Percentiles rank a stretch among this genome's conserved stretches.
Conservation (phyloP, 2,888 invertebrate species). For the Cataglyphis altisquamis region DNA sequence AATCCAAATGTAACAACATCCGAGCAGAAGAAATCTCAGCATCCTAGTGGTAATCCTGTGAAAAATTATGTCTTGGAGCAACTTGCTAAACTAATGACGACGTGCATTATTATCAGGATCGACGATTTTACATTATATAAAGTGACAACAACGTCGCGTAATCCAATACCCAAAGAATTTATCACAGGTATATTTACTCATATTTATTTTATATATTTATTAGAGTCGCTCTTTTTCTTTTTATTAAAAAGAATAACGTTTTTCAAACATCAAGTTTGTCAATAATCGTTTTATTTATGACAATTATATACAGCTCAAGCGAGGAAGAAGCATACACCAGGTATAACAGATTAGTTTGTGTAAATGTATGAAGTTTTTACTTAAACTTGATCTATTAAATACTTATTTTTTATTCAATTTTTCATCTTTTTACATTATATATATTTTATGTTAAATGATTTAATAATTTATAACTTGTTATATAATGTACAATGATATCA, state of each 20-base stretch:
- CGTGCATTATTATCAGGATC: constrained; percentile 95
- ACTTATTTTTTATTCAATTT: constrained; percentile 49
- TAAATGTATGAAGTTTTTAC: constrained; percentile 62
- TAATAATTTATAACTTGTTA: constrained; percentile 47
- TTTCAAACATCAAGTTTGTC: constrained; percentile 36
- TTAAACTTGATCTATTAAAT: constrained; percentile 43
- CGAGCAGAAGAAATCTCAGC: constrained; percentile 81
- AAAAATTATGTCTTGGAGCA: constrained; percentile 91
- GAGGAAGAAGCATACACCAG: constrained; percentile 85
- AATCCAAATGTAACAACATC: constrained; percentile 73
- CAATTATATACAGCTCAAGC: constrained; percentile 84
- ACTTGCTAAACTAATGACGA: constrained; percentile 95
- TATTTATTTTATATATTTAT: constrained; percentile 38
- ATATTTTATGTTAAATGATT: constrained; percentile 22
- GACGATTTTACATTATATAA: constrained; percentile 96
- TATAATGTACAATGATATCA: neutral
- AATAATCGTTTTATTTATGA: constrained; percentile 75
- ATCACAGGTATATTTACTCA: constrained; percentile 88
- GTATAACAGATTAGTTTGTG: constrained; percentile 79
- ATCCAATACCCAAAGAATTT: constrained; percentile 93
- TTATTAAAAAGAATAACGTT: constrained; percentile 48
- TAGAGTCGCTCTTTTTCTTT: constrained; percentile 30
- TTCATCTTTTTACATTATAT: constrained; percentile 28
- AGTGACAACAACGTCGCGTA: constrained; percentile 92
- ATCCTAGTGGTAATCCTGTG: constrained; percentile 87